phyloP scores from a whole-genome alignment of 2,888 invertebrate species.

The Pollenia labialis region DNA sequence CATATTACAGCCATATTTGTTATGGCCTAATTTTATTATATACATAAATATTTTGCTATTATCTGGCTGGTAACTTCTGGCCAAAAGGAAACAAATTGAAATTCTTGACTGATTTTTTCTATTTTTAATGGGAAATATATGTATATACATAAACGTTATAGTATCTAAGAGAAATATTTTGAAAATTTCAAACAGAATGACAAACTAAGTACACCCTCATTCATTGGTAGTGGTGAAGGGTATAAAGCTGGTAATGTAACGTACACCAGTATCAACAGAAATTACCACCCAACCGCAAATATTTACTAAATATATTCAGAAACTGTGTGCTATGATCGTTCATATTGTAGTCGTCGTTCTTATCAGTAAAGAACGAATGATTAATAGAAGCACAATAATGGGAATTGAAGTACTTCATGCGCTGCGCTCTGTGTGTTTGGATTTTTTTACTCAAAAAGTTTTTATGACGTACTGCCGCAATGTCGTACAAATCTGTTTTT shows the following conservation, averaged over 20 bases:
- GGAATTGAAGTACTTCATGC: conserved; percentile 2
- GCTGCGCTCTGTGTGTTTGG: neutral
- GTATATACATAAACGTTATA: no score
- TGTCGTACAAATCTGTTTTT: conserved; percentile 41
- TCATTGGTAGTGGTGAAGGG: neutral
- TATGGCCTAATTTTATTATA: no score
- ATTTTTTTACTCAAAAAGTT: neutral
- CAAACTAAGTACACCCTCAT: neutral
- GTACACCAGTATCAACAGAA: conserved; percentile 37
- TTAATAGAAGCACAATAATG: conserved; percentile 46
- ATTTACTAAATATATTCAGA: neutral
- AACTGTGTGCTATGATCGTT: neutral
- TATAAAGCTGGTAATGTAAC: conserved; percentile 5
- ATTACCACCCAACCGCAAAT: conserved; percentile 43
- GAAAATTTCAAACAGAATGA: neutral
- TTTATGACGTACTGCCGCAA: conserved; percentile 33
- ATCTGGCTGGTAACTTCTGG: no score
- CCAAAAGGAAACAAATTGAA: no score
- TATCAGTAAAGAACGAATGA: conserved; percentile 51
- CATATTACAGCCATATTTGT: no score
- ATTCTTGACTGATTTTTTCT: no score
- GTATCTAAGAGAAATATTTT: no score
- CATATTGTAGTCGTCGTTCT: conserved; percentile 18
- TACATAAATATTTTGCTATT: no score
- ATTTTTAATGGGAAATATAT: no score